phyloP scores from a whole-genome alignment of 53 echinoderm and acorn worm genomes.

The Luidia sarsii region DNA sequence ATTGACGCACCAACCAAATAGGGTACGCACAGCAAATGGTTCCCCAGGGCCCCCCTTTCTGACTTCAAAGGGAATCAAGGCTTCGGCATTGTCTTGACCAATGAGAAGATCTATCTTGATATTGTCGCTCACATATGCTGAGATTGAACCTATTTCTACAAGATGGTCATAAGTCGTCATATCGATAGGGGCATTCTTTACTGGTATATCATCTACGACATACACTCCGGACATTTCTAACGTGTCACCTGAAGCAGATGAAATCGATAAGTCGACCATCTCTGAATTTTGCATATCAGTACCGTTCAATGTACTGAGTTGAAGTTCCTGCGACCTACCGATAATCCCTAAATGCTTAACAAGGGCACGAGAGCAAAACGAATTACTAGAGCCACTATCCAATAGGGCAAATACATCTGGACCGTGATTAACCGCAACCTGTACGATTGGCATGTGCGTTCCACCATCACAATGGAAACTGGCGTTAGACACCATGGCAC shows the following conservation, averaged over 20 bases:
- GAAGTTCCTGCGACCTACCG: background rate
- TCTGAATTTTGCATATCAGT: conserved; percentile 14
- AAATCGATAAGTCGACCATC: conserved; percentile 21
- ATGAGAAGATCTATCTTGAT: conserved; percentile 42
- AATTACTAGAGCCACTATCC: conserved; percentile 54
- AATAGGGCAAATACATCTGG: conserved; percentile 20
- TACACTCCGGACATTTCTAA: conserved; percentile 23
- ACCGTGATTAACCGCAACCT: conserved; percentile 5
- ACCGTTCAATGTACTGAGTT: conserved; percentile 49
- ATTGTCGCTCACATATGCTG: conserved; percentile 30
- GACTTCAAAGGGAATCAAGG: conserved; percentile 56
- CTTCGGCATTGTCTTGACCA: too few relatives aligned
- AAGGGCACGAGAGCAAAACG: conserved; percentile 49
- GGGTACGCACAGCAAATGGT: conserved; percentile 52
- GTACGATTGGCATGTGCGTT: conserved; percentile 30
- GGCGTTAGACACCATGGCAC: conserved; percentile 45
- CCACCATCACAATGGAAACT: conserved; percentile 7
- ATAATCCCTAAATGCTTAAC: background rate
- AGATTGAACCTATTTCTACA: conserved; percentile 3
- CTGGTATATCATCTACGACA: conserved; percentile 54
- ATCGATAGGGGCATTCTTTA: conserved; percentile 27
- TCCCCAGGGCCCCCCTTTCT: conserved; percentile 35
- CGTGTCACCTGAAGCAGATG: conserved; percentile 9
- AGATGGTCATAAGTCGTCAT: conserved; percentile 9
- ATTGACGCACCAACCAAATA: conserved; percentile 58